Conservation (phyloP, 2,113 vertebrate species). For the Chloebia gouldiae region DNA sequence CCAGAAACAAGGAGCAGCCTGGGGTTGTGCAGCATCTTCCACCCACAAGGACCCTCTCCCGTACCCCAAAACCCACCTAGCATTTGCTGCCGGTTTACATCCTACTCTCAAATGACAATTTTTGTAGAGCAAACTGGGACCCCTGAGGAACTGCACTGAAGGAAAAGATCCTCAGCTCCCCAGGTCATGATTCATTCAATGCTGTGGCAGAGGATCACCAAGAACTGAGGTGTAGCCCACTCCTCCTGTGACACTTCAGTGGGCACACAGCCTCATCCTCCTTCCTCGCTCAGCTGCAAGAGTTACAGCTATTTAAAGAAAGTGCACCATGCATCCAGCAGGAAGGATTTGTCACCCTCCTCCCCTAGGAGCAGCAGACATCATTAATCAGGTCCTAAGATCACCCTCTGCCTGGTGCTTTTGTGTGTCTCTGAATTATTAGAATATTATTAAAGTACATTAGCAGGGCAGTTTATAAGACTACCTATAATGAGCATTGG, state of each 20-base stretch:
- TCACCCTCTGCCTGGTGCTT: background rate
- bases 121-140: background rate
- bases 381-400: background rate
- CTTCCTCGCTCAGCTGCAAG: background rate
- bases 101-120: background rate
- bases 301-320: background rate
- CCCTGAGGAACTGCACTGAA: background rate
- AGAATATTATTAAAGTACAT: background rate
- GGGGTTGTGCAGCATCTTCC: background rate
- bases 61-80: background rate
- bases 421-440: background rate
- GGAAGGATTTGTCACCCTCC: background rate
- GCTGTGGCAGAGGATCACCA: background rate
- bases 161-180: background rate
- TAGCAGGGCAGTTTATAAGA: slow-evolving; percentile 33
- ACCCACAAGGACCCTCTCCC: background rate
- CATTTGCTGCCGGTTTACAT: background rate
- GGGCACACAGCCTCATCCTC: background rate
- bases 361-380: background rate
- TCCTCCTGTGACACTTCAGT: accelerated
- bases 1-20: background rate
- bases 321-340: background rate
- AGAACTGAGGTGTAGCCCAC: background rate
- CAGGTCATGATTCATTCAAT: background rate
- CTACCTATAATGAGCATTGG: background rate